These are phyloP conservation scores for Oscheius onirici DNA, from an alignment of 2,888 invertebrate species.

Conservation along the genomic window DNA sequence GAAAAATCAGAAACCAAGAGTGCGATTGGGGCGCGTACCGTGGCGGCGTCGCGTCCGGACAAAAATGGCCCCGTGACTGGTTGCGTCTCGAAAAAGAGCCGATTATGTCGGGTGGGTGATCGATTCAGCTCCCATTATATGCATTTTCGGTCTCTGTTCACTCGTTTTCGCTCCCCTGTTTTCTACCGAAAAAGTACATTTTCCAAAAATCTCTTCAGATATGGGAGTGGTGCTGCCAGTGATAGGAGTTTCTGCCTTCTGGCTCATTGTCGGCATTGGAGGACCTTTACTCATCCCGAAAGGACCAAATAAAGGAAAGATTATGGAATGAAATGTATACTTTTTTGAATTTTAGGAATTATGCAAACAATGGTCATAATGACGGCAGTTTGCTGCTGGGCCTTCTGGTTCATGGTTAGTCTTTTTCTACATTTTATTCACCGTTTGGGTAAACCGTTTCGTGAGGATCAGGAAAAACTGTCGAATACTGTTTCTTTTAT, in stretches of 20 bases:
- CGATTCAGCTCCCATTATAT: background rate
- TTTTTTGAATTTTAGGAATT: slow-evolving; percentile 71
- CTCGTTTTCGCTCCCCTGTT: background rate
- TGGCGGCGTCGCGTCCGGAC: background rate
- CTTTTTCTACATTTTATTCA: background rate
- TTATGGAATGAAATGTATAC: background rate
- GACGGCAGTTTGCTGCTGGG: slow-evolving; percentile 74
- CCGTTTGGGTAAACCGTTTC: no score
- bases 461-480: no score
- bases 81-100: background rate
- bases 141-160: slow-evolving; percentile 22
- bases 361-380: slow-evolving; percentile 74
- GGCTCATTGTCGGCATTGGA: slow-evolving; percentile 70
- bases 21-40: background rate
- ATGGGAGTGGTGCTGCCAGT: slow-evolving; percentile 70
- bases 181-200: background rate
- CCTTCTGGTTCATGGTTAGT: slow-evolving; percentile 74
- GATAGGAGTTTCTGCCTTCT: slow-evolving; percentile 71
- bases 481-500: no score
- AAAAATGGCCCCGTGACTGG: background rate
- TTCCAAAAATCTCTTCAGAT: background rate
- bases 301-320: slow-evolving; percentile 69
- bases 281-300: slow-evolving; percentile 70
- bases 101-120: background rate
- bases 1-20: slow-evolving; percentile 19